Base-by-base conservation (phyloP, 2,113 vertebrate genomes). In the Gymnarchus niloticus region DNA sequence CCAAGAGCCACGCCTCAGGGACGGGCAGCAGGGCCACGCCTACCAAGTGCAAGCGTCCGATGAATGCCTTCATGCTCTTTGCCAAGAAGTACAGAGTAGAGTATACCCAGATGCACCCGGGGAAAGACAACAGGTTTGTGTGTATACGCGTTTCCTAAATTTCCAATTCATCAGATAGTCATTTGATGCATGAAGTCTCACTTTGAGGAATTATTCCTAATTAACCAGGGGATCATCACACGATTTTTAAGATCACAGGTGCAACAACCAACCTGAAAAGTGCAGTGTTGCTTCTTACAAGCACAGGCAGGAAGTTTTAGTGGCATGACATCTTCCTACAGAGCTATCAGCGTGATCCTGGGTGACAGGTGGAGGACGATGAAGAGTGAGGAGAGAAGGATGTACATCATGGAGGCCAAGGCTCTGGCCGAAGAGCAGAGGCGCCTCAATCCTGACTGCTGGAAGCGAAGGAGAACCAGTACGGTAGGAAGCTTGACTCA, bases 41-140 rank as follows among this genome's bases (percentile, higher is more conserved):
- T 90, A 97, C 95, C 89, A 99, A 98, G 94, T 98, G 97, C 96
- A 99, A 99, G 95, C 96, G 98, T 96, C 98, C 98, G 95, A 99
- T 99, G 98, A 99, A 99, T 93, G 98, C 98, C 95, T 99, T 99
- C 95, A 99, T 99, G 98, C 97, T 99, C 89, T 99, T 99, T 89
- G 98, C 98, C 94, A 99, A 99, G 97, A 99, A 98, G 89, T 99
- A 99, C 94, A 94, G 98, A 94, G 97, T 99, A 91, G 98, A 99
- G 93, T 99, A 98, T 92, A 99, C 98, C 84, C 98, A 99, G 92
- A 98, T 99, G 98, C 99, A 99, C 93, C 98, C 98, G 92, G 98
- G 98, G 92, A 99, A 99, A 91, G 98, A 99, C 93, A 99, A 99
- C 96, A 98, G 98, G 98, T 99, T 93, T 90, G 87, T 83, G 59